Conservation (phyloP, 2,888 invertebrate genomes). For the Synanthedon myopaeformis region DNA sequence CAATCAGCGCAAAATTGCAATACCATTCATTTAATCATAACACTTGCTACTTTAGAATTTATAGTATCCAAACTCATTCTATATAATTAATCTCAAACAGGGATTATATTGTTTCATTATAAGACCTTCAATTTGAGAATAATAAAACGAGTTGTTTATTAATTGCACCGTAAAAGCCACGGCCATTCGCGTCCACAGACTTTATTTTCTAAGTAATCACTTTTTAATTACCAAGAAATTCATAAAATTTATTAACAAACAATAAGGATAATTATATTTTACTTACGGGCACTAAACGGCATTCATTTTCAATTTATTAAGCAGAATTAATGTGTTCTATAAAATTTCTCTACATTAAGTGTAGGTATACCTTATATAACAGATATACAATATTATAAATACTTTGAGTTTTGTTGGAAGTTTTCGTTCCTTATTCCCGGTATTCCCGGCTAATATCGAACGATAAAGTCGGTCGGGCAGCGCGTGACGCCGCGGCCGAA, state of each 20-base stretch:
- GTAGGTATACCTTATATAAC: too few species aligned
- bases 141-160: conserved; percentile 36
- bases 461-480: conserved; percentile 40
- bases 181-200: conserved; percentile 11
- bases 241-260: neutral
- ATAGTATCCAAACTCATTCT: conserved; percentile 21
- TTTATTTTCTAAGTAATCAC: conserved; percentile 1
- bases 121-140: conserved; percentile 29
- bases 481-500: conserved; percentile 49
- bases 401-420: too few species aligned
- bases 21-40: neutral
- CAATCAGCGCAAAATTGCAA: too few species aligned
- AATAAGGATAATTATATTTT: conserved; percentile 1
- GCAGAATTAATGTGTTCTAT: too few species aligned
- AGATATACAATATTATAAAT: too few species aligned
- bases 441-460: conserved; percentile 33
- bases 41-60: neutral
- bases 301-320: too few species aligned
- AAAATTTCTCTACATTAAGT: too few species aligned
- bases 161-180: conserved; percentile 30
- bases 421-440: conserved; percentile 6
- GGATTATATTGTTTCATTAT: conserved; percentile 32
- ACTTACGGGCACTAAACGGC: too few species aligned
- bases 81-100: conserved; percentile 27
- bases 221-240: neutral